Percentiles rank a stretch among this genome's conserved stretches.
Evolutionary conservation across 2,797 vertebrate species (phyloP).

Genomic region (Lepilemur ruficaudatus): DNA sequence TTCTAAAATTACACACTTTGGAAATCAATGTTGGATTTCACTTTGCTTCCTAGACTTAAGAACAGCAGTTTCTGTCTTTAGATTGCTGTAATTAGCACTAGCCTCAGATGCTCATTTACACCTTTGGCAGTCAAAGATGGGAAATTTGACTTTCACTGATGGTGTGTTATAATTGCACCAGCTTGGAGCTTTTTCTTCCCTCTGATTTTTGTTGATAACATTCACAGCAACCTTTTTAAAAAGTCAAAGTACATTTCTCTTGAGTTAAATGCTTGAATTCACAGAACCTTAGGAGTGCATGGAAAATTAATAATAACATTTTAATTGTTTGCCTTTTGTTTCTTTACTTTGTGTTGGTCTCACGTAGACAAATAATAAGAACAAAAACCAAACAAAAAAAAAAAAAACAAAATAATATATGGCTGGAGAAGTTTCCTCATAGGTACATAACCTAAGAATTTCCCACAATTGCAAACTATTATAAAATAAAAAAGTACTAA

Average conservation of each 20-base stretch:
- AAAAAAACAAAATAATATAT: not conserved
- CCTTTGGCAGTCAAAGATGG: slow-evolving; percentile 66
- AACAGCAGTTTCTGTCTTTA: slow-evolving; percentile 71
- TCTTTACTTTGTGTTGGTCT: not conserved
- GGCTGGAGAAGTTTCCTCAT: not conserved
- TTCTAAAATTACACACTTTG: slow-evolving; percentile 74
- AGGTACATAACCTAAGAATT: not conserved
- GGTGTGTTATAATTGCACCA: slow-evolving; percentile 72
- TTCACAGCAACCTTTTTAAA: slow-evolving; percentile 41
- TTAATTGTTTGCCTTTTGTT: not conserved
- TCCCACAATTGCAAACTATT: not conserved
- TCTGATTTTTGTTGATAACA: slow-evolving; percentile 49
- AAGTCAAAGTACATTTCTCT: slow-evolving; percentile 31
- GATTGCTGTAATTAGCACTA: slow-evolving; percentile 73
- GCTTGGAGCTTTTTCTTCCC: slow-evolving; percentile 31
- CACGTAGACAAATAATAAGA: not conserved
- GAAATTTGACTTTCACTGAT: slow-evolving; percentile 67
- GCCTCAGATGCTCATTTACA: slow-evolving; percentile 80
- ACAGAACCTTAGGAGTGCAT: not conserved
- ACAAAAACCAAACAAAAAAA: not conserved
- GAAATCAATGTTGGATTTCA: slow-evolving; percentile 52
- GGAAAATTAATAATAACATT: not conserved
- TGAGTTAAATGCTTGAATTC: slow-evolving; percentile 20
- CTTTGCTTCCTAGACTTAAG: slow-evolving; percentile 54
- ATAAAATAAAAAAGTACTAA: not conserved